phyloP scores from a whole-genome alignment of 30 jellyfish, hydroid and myxozoan species.

The Pseudorhiza aurosa region DNA sequence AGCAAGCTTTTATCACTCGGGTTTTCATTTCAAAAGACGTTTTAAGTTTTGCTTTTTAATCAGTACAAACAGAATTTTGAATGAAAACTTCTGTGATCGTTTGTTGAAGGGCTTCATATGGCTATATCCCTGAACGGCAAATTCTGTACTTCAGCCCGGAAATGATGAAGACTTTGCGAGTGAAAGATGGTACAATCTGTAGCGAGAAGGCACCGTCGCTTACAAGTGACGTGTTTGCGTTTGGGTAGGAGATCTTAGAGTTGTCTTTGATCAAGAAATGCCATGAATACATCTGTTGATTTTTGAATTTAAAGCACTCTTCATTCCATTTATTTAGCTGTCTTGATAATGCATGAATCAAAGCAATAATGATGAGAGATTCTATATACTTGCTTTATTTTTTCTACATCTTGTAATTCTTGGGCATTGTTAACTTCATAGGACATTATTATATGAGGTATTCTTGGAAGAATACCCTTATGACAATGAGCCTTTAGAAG shows the following conservation, averaged over 20 bases:
- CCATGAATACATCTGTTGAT: too few species aligned
- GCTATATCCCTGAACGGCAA: conserved; percentile 77
- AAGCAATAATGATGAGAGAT: background rate
- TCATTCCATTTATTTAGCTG: too few species aligned
- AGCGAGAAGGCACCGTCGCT: conserved; percentile 33
- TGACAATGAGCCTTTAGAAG: conserved; percentile 38
- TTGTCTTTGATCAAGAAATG: too few species aligned
- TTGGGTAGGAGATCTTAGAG: too few species aligned
- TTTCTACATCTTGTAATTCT: background rate
- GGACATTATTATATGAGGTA: conserved; percentile 74
- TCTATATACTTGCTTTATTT: background rate
- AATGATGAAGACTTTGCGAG: conserved; percentile 47
- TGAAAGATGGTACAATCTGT: conserved; percentile 28
- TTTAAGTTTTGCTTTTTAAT: too few species aligned
- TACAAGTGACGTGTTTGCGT: conserved; percentile 75
- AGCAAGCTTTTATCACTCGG: too few species aligned
- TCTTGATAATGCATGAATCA: background rate
- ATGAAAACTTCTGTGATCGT: too few species aligned
- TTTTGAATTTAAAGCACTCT: too few species aligned
- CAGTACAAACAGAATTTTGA: too few species aligned
- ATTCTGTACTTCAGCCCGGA: conserved; percentile 76
- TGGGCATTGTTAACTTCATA: background rate
- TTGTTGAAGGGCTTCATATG: conserved; percentile 48
- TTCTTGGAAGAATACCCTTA: conserved; percentile 74
- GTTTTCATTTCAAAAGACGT: too few species aligned